Evolutionary conservation across 2,113 vertebrate species (phyloP).

Genomic region (Octodon degus): DNA sequence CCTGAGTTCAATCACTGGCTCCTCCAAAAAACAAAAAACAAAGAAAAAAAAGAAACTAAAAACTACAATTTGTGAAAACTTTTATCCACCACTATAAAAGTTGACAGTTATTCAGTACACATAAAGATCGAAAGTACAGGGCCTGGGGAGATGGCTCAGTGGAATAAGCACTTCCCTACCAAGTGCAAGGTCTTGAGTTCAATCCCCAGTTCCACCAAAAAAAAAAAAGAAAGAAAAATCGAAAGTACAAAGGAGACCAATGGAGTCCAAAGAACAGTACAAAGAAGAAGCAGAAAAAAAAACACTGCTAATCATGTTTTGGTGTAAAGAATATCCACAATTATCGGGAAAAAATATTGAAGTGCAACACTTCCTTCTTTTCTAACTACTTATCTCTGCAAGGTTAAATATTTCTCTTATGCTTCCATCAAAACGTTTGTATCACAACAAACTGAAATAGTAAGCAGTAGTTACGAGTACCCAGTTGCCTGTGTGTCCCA

Average conservation of each 20-base stretch:
- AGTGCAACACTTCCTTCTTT: background rate
- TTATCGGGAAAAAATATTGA: background rate
- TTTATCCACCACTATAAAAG: background rate
- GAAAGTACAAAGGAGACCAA: background rate
- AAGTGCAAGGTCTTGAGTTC: too few relatives aligned
- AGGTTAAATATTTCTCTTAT: background rate
- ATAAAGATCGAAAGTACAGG: background rate
- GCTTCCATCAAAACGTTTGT: background rate
- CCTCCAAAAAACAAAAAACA: too few relatives aligned
- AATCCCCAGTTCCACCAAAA: too few relatives aligned
- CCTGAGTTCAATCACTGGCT: too few relatives aligned
- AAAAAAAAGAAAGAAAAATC: too few relatives aligned
- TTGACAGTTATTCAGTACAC: conserved; percentile 21
- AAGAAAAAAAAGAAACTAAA: background rate
- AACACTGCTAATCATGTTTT: background rate
- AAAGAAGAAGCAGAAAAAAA: background rate
- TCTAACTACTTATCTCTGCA: background rate
- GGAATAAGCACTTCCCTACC: too few relatives aligned
- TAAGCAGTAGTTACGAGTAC: background rate
- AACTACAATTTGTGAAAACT: conserved; percentile 53
- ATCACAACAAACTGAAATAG: background rate
- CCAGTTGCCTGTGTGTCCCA: background rate
- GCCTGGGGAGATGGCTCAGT: too few relatives aligned
- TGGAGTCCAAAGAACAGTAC: background rate
- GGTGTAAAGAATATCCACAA: background rate